Percentiles rank a stretch among this genome's conserved stretches.
phyloP scores from a whole-genome alignment of 2,797 vertebrate species.

The Lacerta viridis region DNA sequence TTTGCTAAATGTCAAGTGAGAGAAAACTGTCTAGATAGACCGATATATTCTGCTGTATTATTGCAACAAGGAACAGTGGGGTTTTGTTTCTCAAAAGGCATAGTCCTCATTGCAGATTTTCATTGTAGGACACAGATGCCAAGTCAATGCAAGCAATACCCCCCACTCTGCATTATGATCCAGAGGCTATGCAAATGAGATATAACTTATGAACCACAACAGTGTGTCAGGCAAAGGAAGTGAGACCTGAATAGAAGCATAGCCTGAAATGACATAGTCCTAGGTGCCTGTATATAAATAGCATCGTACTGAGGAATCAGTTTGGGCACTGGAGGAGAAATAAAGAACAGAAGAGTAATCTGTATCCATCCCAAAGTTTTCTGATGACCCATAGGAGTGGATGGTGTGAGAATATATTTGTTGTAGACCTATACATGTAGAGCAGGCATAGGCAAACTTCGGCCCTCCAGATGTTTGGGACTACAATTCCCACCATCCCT shows the following conservation, averaged over 20 bases:
- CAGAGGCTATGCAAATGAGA: background rate
- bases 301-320: background rate
- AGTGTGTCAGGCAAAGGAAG: background rate
- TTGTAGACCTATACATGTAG: background rate
- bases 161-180: background rate
- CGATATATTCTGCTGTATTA: constrained; percentile 1
- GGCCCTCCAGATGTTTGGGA: too few relatives aligned
- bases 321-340: background rate
- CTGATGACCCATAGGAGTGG: background rate
- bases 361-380: background rate
- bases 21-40: background rate
- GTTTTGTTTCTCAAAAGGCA: background rate
- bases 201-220: background rate
- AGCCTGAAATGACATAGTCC: background rate
- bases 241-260: background rate
- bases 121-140: background rate
- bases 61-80: background rate
- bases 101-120: background rate
- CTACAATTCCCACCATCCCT: too few relatives aligned
- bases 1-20: constrained; percentile 10
- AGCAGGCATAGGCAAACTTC: too few relatives aligned
- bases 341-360: background rate
- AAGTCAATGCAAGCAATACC: background rate
- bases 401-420: background rate
- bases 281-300: constrained; percentile 1